Evolutionary conservation across 2,888 invertebrate species (phyloP), one percentile per base, ranked within the genome.

Genomic region (Catocala nupta): DNA sequence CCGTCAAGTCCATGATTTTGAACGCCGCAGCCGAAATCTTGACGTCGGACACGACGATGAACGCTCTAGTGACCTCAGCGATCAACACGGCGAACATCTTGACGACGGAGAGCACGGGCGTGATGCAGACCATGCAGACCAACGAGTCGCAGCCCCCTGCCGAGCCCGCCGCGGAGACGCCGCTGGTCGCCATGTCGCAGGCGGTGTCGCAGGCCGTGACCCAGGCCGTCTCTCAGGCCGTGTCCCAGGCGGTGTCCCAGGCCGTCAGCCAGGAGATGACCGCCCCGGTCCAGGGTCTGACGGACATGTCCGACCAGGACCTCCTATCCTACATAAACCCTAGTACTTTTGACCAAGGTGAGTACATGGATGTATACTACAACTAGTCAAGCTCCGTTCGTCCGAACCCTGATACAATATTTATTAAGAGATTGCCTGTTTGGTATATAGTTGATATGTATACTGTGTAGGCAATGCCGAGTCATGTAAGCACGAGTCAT

Each of bases 311-410:
- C 70, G 98, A 98, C 88, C 97, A 97, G 89, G 98, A 98, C 91
- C 95, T 98, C 77, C 95, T 98, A 77, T 97, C 97, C 87, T 97
- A 97, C 91, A 98, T 98, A 77, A 98, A 98, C 94, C 97, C 98
- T 55, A 97, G 96, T 94, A 97, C 97, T 88, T 98, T 98, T 89
- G 98, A 98, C 91, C 97, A 96, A 95, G 96, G 96, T 96, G 95
- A 94, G 95, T 93, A 86, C 81, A 83, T 88, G 84, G 87, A 88
- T 65, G 71, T 82, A 50, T 87, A 85, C 74, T 88, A 83, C 71
- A 81, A 69, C 77, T 68, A 80, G 70, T 61, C 70, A 59, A 47
- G 68, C 57, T 59, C 49, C 67, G 63, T 59, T 47, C 54, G 59
- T 75, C 75, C 71, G 75, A 75, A 77, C 68, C 50, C 58, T 16